A percentile compares a stretch with the other conserved stretches of the same genome.
These are phyloP conservation scores for Empidonax alnorum DNA, from an alignment of 2,113 vertebrate genomes.

Conservation along the genomic window DNA sequence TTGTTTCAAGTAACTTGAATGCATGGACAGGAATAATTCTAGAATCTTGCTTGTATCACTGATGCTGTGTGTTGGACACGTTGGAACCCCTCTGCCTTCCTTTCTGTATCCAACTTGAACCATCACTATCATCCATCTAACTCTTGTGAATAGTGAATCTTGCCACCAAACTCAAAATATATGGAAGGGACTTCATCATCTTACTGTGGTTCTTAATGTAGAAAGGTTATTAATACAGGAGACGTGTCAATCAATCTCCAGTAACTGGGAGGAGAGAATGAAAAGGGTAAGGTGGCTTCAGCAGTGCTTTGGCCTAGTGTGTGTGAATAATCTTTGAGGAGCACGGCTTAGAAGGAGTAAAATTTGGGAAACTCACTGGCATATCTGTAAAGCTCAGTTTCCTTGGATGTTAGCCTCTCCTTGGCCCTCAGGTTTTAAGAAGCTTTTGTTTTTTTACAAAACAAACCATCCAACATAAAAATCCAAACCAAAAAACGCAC, in stretches of 20 bases:
- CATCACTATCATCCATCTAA: background rate
- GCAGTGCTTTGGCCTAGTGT: background rate
- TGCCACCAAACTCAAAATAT: background rate
- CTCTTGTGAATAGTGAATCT: background rate
- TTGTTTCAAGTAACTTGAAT: background rate
- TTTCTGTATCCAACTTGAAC: background rate
- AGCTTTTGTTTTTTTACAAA: background rate
- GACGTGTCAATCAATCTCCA: background rate
- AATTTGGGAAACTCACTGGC: background rate
- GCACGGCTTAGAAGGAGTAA: background rate
- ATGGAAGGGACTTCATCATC: background rate
- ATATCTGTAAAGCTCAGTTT: background rate
- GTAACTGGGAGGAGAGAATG: background rate
- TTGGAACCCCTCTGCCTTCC: rapidly evolving
- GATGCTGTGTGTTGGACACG: background rate
- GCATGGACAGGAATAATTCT: background rate
- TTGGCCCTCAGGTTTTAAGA: background rate
- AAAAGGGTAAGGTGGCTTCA: background rate
- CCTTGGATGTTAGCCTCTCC: background rate
- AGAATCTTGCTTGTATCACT: background rate
- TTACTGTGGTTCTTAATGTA: background rate
- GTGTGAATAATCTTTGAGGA: background rate
- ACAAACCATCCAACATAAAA: background rate
- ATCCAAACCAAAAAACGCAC: background rate
- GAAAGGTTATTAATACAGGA: background rate